A percentile compares a stretch with the other conserved stretches of the same genome.
These are phyloP conservation scores for Litoditis marina DNA, from an alignment of 2,888 invertebrate genomes.

Conservation along the genomic window DNA sequence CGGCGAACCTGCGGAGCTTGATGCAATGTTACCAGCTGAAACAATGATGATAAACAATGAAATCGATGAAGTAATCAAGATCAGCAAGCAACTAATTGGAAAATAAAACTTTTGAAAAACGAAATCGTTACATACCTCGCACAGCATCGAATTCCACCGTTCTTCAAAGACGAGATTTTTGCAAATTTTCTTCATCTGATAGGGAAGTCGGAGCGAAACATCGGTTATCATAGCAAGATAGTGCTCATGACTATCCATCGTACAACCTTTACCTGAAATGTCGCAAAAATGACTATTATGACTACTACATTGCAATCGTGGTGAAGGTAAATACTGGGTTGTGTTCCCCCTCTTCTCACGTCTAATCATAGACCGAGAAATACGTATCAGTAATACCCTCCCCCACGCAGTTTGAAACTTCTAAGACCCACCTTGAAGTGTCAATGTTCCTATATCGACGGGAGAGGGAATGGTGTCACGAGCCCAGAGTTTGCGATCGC, in stretches of 20 bases:
- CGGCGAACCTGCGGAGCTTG: slow-evolving; percentile 15
- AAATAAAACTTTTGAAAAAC: background rate
- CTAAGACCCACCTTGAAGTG: background rate
- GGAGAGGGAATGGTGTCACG: background rate
- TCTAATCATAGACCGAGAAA: too few species aligned
- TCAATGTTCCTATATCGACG: background rate
- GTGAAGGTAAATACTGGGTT: background rate
- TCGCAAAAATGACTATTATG: background rate
- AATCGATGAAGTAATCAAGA: too few species aligned
- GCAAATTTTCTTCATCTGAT: slow-evolving; percentile 17
- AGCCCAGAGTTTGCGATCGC: background rate
- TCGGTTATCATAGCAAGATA: slow-evolving; percentile 2
- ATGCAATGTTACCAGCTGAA: slow-evolving; percentile 1
- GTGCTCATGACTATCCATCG: background rate
- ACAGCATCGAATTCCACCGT: slow-evolving; percentile 18
- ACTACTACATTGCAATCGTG: background rate
- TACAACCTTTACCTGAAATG: background rate
- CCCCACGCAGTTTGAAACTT: too few species aligned
- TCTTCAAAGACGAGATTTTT: background rate
- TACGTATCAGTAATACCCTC: too few species aligned
- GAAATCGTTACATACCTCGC: slow-evolving; percentile 1
- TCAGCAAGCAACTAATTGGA: too few species aligned
- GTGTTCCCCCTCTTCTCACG: background rate
- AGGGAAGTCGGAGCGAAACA: slow-evolving; percentile 6
- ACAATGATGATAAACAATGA: background rate